Base-by-base conservation (phyloP, 2,888 invertebrate genomes). In the Drosophila subsilvestris region DNA sequence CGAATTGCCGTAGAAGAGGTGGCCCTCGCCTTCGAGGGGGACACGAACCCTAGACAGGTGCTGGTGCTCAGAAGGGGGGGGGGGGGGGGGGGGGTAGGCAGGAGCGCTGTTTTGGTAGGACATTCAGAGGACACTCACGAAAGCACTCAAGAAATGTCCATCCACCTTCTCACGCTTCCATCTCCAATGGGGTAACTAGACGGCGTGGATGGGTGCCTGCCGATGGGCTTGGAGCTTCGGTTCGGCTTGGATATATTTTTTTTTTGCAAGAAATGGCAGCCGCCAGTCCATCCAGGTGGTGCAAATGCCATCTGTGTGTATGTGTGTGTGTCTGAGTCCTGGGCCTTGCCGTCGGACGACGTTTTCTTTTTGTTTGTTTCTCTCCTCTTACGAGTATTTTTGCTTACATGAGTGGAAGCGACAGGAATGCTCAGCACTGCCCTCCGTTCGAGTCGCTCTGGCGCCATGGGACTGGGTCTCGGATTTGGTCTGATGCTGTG, bases 391-490 rank as follows among this genome's bases (percentile, higher is more conserved):
- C 54, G 55, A 70, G 54, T 61, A 60, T 55, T 70, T 71, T 71
- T 74, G 68, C 57, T 68, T 61, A 69, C 63, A 70, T 87, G 84
- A 88, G 84, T 90, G 88, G 78, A 84, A 83, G 79, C 87, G 85
- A 87, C 86, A 83, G 84, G 70, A 79, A 84, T 79, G 74, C 80
- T 68, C 57, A 70, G 63, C 44, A 65, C 25, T 48, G 37, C 44
- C 25, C 29, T 53, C 51, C 14, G 55, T 55, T 50, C 54, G 53
- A 32, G 50, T 47, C 27, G 25, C 3, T 8, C 32, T 25, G 37
- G 37, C 37, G 37, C 37, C 37, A 37, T 37, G 37, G 37, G 37
- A 37, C 37, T n/a, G 37, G 37, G 37, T 6, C 37, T 37, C 7
- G 32, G 32, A 32, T 32, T 32, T 12, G 32, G 32, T 32, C 29